A percentile compares a stretch with the other conserved stretches of the same genome.
phyloP scores from a whole-genome alignment of 2,888 invertebrate genomes.

The Cheilosia vulpina region DNA sequence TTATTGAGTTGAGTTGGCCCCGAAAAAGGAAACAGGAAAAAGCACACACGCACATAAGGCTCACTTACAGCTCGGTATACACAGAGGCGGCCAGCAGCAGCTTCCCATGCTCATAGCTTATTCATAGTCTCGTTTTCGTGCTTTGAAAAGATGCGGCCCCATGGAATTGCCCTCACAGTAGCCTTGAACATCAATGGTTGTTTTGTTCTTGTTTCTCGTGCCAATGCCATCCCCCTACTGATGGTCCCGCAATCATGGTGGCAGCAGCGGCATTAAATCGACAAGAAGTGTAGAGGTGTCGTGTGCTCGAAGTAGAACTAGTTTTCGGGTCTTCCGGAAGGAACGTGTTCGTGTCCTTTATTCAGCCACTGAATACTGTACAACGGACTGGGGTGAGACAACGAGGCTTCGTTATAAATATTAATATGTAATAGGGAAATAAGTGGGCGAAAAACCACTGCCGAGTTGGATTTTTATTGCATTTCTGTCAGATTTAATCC shows the following conservation, averaged over 20 bases:
- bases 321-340: slow-evolving; percentile 23
- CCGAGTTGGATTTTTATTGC: slow-evolving; percentile 56
- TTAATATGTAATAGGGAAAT: slow-evolving; percentile 62
- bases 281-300: slow-evolving; percentile 41
- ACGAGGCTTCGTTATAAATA: slow-evolving; percentile 49
- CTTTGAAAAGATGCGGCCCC: slow-evolving; percentile 59
- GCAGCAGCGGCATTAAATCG: neutral
- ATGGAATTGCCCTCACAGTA: slow-evolving; percentile 56
- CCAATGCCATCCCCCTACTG: neutral
- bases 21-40: slow-evolving; percentile 6
- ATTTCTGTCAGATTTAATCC: slow-evolving; percentile 64
- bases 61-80: neutral
- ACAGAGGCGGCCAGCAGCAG: slow-evolving; percentile 1
- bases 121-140: slow-evolving; percentile 61
- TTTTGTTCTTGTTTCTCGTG: slow-evolving; percentile 29
- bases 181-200: slow-evolving; percentile 56
- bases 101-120: slow-evolving; percentile 51
- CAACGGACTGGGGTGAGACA: slow-evolving; percentile 3
- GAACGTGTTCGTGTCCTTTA: slow-evolving; percentile 42
- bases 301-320: slow-evolving; percentile 34
- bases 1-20: slow-evolving; percentile 53
- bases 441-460: slow-evolving; percentile 61
- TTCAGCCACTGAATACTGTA: slow-evolving; percentile 20
- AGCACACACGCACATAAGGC: slow-evolving; percentile 25
- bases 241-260: neutral